Percentiles rank a stretch among this genome's conserved stretches.
phyloP scores from a whole-genome alignment of 1,140 invertebrate species.

The Octopus bimaculoides region DNA sequence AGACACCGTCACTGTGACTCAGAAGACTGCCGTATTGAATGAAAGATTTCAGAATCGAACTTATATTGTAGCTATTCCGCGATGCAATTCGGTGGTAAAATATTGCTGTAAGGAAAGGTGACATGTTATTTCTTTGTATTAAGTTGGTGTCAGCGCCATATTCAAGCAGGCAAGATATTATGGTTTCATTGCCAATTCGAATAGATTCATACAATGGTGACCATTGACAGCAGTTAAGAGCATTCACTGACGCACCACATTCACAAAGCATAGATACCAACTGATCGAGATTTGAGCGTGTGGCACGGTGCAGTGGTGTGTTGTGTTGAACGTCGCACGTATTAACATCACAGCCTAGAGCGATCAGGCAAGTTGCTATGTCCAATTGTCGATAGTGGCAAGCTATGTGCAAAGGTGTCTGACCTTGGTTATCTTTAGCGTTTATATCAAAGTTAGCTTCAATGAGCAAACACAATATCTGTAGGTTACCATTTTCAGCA shows the following conservation, averaged over 20 bases:
- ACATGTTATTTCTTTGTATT: conserved; percentile 33
- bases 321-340: conserved; percentile 33
- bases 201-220: conserved; percentile 47
- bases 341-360: conserved; percentile 41
- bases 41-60: conserved; percentile 33
- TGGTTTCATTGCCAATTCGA: conserved; percentile 43
- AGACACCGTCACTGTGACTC: conserved; percentile 45
- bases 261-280: conserved; percentile 40
- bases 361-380: conserved; percentile 37
- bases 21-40: conserved; percentile 44
- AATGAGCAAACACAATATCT: conserved; percentile 33
- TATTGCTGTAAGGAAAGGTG: conserved; percentile 46
- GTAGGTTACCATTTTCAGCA: conserved; percentile 40
- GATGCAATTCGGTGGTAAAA: conserved; percentile 48
- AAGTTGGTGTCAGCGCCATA: conserved; percentile 42
- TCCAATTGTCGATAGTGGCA: conserved; percentile 42
- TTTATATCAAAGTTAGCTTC: conserved; percentile 37
- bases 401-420: conserved; percentile 45
- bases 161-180: conserved; percentile 36
- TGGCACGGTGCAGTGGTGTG: conserved; percentile 45
- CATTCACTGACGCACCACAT: conserved; percentile 38
- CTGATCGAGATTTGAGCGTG: conserved; percentile 42
- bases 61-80: conserved; percentile 38
- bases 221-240: conserved; percentile 37
- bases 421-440: conserved; percentile 36